phyloP scores from a whole-genome alignment of 2,797 vertebrate genomes.

The Etheostoma perlongum region DNA sequence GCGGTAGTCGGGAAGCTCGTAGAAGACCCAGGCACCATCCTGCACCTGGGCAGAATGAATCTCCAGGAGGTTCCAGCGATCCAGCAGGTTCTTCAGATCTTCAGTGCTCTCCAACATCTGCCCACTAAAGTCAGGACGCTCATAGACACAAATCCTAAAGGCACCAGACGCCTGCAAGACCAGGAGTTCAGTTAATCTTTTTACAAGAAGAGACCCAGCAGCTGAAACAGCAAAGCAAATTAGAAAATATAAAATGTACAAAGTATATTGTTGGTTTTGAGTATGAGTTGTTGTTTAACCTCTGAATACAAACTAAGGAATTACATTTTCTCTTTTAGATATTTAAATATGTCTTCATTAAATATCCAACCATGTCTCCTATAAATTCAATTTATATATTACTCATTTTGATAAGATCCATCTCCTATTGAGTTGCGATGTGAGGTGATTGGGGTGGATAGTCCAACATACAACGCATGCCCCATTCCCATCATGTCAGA shows the following conservation, averaged over 20 bases:
- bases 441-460: no score
- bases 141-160: conserved; percentile 61
- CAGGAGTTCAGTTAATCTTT: neutral
- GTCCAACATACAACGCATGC: no score
- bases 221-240: no score
- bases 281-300: no score
- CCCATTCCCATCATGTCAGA: no score
- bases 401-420: neutral
- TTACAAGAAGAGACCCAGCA: no score
- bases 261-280: no score
- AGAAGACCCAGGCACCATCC: conserved; percentile 66
- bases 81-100: conserved; percentile 36
- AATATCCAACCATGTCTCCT: neutral
- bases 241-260: no score
- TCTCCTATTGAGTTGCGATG: neutral
- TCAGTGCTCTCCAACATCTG: conserved; percentile 59
- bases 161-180: conserved; percentile 63
- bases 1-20: conserved; percentile 60
- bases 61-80: conserved; percentile 44
- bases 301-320: no score
- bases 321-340: no score
- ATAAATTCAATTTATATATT: neutral
- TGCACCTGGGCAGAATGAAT: conserved; percentile 61
- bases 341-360: neutral
- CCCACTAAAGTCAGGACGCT: conserved; percentile 57